Conservation (phyloP, 2,888 invertebrate species). For the Cyclophora punctaria region DNA sequence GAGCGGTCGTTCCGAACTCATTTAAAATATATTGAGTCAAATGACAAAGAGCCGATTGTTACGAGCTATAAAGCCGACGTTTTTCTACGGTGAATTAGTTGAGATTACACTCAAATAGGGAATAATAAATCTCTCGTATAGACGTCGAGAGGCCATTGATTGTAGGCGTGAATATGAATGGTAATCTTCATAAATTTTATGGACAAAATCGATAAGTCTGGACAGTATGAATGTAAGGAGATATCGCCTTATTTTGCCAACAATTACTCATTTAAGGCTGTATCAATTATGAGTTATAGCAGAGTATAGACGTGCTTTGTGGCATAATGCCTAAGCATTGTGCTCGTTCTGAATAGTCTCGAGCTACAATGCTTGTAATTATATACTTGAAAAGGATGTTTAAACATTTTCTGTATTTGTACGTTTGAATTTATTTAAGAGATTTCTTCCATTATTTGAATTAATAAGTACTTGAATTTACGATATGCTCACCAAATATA, state of each 20-base stretch:
- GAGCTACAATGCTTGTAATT: conserved; percentile 11
- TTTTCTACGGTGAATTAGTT: conserved; percentile 71
- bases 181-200: conserved; percentile 69
- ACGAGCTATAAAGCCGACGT: conserved; percentile 56
- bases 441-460: no score
- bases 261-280: conserved; percentile 38
- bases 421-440: neutral
- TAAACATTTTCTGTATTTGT: neutral
- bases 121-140: conserved; percentile 64
- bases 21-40: conserved; percentile 70
- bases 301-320: neutral
- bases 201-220: conserved; percentile 42
- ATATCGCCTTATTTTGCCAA: conserved; percentile 33
- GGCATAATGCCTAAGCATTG: conserved; percentile 17
- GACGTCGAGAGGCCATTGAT: conserved; percentile 55
- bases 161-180: conserved; percentile 59
- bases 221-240: conserved; percentile 27
- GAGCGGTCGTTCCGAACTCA: conserved; percentile 57
- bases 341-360: no score
- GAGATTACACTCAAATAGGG: conserved; percentile 65
- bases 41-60: conserved; percentile 63
- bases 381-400: conserved; percentile 6
- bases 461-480: no score
- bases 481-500: no score
- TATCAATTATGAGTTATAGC: conserved; percentile 39